phyloP scores from a whole-genome alignment of 1,140 invertebrate species.

The Orius laevigatus region DNA sequence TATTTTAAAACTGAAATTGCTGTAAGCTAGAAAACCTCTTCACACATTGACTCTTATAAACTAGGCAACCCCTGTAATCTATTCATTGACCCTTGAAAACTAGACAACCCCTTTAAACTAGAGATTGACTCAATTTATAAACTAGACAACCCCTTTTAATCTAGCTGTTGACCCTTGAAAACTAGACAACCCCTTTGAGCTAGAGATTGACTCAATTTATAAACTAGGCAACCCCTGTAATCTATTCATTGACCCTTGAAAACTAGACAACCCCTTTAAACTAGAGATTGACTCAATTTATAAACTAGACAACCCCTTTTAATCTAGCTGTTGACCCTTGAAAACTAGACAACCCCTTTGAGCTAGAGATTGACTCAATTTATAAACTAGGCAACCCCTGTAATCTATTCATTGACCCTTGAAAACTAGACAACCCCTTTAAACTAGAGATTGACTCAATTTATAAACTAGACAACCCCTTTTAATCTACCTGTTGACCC shows the following conservation, averaged over 20 bases:
- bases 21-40: not conserved
- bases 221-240: not conserved
- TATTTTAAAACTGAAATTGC: not conserved
- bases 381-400: not conserved
- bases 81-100: not conserved
- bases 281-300: too few relatives aligned
- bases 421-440: not conserved
- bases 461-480: too few relatives aligned
- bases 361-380: not conserved
- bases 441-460: too few relatives aligned
- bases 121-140: too few relatives aligned
- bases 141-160: too few relatives aligned
- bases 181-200: not conserved
- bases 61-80: not conserved
- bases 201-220: not conserved
- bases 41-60: not conserved
- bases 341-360: not conserved
- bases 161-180: too few relatives aligned
- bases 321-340: too few relatives aligned
- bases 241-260: not conserved
- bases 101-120: not conserved
- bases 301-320: too few relatives aligned
- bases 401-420: not conserved
- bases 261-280: not conserved
- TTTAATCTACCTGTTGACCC: too few relatives aligned